Evolutionary conservation across 2,888 invertebrate species (phyloP).

Genomic region (Physocephala rufipes): DNA sequence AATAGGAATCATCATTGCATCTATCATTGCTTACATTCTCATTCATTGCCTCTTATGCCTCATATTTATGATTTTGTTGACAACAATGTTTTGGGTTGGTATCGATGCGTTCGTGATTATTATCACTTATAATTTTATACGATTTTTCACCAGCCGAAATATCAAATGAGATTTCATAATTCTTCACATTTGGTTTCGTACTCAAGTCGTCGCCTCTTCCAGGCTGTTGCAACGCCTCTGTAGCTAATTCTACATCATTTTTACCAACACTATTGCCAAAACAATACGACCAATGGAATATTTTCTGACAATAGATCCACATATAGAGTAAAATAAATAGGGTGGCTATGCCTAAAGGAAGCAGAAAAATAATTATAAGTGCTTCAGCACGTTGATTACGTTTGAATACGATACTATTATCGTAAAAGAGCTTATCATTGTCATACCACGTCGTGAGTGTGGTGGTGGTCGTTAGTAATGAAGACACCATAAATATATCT

Average conservation of each 20-base stretch:
- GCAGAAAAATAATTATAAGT: conserved; percentile 60
- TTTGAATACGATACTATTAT: conserved; percentile 55
- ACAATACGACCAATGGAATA: conserved; percentile 62
- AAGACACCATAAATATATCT: background rate
- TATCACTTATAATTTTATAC: conserved; percentile 46
- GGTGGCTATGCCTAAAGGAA: conserved; percentile 60
- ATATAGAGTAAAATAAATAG: conserved; percentile 60
- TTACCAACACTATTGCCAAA: conserved; percentile 45
- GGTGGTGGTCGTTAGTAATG: conserved; percentile 47
- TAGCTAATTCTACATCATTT: conserved; percentile 42
- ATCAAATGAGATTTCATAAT: conserved; percentile 59
- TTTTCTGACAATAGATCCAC: conserved; percentile 62
- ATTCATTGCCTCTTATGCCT: background rate
- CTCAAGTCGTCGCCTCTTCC: conserved; percentile 43
- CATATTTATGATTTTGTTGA: too few species aligned
- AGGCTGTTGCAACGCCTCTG: conserved; percentile 60
- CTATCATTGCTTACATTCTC: background rate
- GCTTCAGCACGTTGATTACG: conserved; percentile 60
- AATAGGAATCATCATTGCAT: too few species aligned
- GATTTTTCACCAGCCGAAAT: conserved; percentile 56
- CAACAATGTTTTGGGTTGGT: too few species aligned
- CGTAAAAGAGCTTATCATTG: conserved; percentile 56
- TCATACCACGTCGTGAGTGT: conserved; percentile 50
- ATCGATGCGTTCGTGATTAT: too few species aligned
- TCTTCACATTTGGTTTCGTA: conserved; percentile 46